Conservation (phyloP, 1,140 invertebrate species). For the Tachypleus tridentatus region DNA sequence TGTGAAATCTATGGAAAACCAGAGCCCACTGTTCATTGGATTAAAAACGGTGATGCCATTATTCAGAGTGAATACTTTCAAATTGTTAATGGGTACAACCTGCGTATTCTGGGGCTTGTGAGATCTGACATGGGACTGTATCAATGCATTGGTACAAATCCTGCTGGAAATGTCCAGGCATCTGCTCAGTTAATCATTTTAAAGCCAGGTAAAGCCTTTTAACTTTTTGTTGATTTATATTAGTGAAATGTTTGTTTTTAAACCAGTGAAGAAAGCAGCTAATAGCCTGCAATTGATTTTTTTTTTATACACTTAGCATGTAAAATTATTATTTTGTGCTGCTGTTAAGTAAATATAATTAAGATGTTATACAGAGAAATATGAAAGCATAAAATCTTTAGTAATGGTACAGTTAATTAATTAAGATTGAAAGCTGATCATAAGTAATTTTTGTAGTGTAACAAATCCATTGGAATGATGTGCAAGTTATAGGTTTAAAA, state of each 20-base stretch:
- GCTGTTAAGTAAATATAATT: no score
- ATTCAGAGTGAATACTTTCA: conserved; percentile 80
- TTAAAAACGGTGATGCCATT: conserved; percentile 64
- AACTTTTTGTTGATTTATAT: conserved; percentile 15
- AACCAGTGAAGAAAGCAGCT: background rate
- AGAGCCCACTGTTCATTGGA: conserved; percentile 75
- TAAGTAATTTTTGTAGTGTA: no score
- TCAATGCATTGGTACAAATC: conserved; percentile 78
- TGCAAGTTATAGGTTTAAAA: no score
- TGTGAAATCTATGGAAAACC: conserved; percentile 76
- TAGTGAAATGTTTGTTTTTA: conserved; percentile 11
- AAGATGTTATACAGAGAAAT: no score
- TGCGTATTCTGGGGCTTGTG: conserved; percentile 82
- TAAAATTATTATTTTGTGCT: no score
- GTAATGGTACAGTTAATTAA: no score
- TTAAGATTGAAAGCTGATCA: no score
- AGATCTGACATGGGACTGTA: conserved; percentile 81
- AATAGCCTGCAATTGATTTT: no score
- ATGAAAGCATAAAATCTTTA: no score
- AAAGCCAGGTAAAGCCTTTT: conserved; percentile 48
- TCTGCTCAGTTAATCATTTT: conserved; percentile 65
- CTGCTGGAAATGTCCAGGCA: conserved; percentile 70
- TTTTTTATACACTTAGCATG: no score
- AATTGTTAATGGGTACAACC: conserved; percentile 49
- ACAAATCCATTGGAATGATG: no score